phyloP scores from a whole-genome alignment of 2,797 vertebrate genomes.

The Paguma larvata region DNA sequence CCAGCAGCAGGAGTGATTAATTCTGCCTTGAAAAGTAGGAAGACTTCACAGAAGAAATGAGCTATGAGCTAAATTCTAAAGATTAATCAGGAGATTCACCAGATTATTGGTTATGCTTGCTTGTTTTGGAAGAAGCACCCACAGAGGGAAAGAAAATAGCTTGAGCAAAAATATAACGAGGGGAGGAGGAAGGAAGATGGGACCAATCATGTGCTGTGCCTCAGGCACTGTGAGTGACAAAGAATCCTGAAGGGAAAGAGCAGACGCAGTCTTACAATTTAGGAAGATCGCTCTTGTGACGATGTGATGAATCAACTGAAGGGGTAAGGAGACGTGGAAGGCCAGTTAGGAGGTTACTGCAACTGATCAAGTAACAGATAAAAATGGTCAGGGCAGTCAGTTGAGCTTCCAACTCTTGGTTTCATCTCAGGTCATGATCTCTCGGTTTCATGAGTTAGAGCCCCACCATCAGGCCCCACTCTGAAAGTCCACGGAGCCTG shows the following conservation, averaged over 20 bases:
- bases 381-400: background rate
- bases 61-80: constrained; percentile 17
- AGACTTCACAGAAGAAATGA: constrained; percentile 35
- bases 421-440: too few relatives aligned
- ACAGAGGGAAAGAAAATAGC: constrained; percentile 25
- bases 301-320: background rate
- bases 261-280: background rate
- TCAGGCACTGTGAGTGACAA: background rate
- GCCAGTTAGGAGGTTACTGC: background rate
- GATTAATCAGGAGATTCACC: constrained; percentile 13
- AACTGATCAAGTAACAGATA: background rate
- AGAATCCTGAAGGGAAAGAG: constrained; percentile 6
- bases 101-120: background rate
- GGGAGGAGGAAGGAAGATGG: background rate
- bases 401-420: too few relatives aligned
- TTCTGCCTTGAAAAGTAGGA: background rate
- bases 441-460: too few relatives aligned
- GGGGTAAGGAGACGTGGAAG: background rate
- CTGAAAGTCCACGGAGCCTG: too few relatives aligned
- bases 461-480: too few relatives aligned
- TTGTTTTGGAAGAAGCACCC: background rate
- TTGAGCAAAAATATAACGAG: constrained; percentile 5
- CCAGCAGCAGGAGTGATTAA: constrained; percentile 28
- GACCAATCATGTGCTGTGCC: background rate
- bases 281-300: background rate